These are phyloP conservation scores for Brotula barbata DNA, from an alignment of 2,797 vertebrate genomes.

Conservation along the genomic window DNA sequence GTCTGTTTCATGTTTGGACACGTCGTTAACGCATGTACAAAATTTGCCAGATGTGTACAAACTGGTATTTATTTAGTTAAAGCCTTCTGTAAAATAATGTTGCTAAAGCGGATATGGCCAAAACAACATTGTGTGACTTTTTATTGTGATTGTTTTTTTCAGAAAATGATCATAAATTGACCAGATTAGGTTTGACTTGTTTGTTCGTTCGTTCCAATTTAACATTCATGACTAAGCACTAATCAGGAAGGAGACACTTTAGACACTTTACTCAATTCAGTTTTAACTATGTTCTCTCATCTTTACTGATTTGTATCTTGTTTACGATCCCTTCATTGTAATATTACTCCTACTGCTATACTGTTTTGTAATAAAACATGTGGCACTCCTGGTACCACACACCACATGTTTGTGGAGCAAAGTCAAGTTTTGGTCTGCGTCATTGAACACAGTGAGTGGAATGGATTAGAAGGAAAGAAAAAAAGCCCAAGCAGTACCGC, in stretches of 20 bases:
- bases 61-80: too few relatives aligned
- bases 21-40: too few relatives aligned
- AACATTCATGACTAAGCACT: background rate
- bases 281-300: constrained; percentile 5
- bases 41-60: too few relatives aligned
- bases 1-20: too few relatives aligned
- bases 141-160: background rate
- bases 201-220: too few relatives aligned
- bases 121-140: background rate
- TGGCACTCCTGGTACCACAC: background rate
- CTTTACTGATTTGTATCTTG: constrained; percentile 19
- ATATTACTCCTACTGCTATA: background rate
- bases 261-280: background rate
- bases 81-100: background rate
- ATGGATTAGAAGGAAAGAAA: constrained; percentile 3
- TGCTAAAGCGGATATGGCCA: background rate
- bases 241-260: constrained; percentile 1
- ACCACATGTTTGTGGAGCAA: constrained; percentile 1
- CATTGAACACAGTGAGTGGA: background rate
- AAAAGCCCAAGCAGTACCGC: background rate
- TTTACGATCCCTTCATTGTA: constrained; percentile 27
- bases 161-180: too few relatives aligned
- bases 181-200: too few relatives aligned
- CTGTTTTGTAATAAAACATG: constrained; percentile 13
- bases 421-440: constrained; percentile 26